Percentiles rank a stretch among this genome's conserved stretches.
These are phyloP conservation scores for Camponotus floridanus DNA, from an alignment of 1,140 invertebrate species.

Conservation along the genomic window DNA sequence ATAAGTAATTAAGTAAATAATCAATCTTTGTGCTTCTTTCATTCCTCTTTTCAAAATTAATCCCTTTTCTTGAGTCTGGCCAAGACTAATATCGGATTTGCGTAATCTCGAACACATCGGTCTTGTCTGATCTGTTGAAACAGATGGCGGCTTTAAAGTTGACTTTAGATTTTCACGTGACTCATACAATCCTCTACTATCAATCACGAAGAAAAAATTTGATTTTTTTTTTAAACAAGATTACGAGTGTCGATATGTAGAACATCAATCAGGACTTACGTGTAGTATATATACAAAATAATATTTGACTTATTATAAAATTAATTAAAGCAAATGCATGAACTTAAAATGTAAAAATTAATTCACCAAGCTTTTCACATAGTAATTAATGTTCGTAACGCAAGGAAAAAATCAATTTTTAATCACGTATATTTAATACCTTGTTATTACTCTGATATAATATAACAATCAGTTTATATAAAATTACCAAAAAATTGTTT, in stretches of 20 bases:
- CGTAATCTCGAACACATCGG: conserved; percentile 44
- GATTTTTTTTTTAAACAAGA: conserved; percentile 15
- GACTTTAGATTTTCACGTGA: conserved; percentile 44
- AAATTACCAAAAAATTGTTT: not conserved
- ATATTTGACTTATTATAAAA: not conserved
- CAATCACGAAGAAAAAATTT: conserved; percentile 12
- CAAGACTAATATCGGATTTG: conserved; percentile 56
- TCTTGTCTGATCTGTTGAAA: conserved; percentile 43
- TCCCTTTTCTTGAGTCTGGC: conserved; percentile 9
- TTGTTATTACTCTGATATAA: not conserved
- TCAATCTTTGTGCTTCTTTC: conserved; percentile 14
- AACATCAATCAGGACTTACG: not conserved
- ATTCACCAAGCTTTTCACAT: not conserved
- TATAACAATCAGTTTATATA: not conserved
- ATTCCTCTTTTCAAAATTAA: not conserved
- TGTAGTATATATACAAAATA: not conserved
- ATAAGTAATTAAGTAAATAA: conserved; percentile 12
- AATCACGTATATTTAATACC: conserved; percentile 2
- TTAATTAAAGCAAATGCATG: not conserved
- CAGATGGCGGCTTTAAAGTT: conserved; percentile 53
- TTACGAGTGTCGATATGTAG: not conserved
- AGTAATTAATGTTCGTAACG: not conserved
- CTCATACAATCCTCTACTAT: not conserved
- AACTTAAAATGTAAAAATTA: not conserved
- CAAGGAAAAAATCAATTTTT: not conserved